Percentiles rank a stretch among this genome's conserved stretches.
These are phyloP conservation scores for Eupsilia transversa DNA, from an alignment of 2,888 invertebrate species.

Conservation along the genomic window DNA sequence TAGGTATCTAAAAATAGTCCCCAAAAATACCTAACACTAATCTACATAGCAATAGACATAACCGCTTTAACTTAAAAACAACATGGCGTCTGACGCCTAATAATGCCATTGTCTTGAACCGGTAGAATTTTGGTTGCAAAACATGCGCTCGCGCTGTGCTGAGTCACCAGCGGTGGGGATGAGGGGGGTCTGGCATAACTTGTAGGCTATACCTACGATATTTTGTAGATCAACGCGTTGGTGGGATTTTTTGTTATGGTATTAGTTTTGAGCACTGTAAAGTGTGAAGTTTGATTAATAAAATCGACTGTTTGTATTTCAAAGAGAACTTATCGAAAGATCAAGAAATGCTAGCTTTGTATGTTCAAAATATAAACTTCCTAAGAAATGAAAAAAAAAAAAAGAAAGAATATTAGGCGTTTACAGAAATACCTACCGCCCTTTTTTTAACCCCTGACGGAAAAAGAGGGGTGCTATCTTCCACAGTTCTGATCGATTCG, in stretches of 20 bases:
- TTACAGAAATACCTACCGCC: too few species aligned
- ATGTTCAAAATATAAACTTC: too few species aligned
- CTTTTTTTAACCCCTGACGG: too few species aligned
- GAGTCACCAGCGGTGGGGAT: conserved; percentile 77
- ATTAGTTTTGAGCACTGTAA: conserved; percentile 8
- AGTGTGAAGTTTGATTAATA: neutral
- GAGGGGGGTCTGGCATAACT: conserved; percentile 62
- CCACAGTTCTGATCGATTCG: too few species aligned
- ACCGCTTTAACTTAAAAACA: conserved; percentile 72
- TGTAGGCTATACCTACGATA: conserved; percentile 59
- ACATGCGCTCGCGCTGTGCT: conserved; percentile 85
- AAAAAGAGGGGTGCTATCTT: too few species aligned
- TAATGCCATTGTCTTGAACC: conserved; percentile 89
- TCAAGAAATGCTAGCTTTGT: too few species aligned
- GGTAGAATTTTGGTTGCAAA: conserved; percentile 90
- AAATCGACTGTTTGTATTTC: too few species aligned
- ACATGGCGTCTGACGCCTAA: conserved; percentile 87
- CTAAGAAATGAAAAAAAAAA: too few species aligned
- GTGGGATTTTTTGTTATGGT: conserved; percentile 65
- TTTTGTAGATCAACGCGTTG: conserved; percentile 66
- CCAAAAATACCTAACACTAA: conserved; percentile 55
- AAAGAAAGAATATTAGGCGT: too few species aligned
- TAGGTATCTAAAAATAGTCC: conserved; percentile 29
- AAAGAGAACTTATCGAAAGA: too few species aligned
- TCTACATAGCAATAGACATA: conserved; percentile 51